These are phyloP conservation scores for Margaritifera margaritifera DNA, from an alignment of 2,888 invertebrate genomes.

Conservation along the genomic window DNA sequence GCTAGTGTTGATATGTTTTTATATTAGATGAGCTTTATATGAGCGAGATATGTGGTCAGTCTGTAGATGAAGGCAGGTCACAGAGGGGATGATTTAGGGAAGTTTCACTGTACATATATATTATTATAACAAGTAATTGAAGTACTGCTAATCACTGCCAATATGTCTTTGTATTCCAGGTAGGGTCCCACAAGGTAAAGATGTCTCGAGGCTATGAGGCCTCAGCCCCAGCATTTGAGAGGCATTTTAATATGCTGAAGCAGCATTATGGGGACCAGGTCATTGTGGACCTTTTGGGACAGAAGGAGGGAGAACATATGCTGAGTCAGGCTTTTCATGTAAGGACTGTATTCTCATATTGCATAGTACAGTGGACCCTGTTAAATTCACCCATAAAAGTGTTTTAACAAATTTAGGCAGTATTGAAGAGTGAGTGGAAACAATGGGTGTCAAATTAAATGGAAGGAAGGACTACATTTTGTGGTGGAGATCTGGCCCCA, in stretches of 20 bases:
- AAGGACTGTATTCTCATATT: constrained; percentile 14
- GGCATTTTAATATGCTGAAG: constrained; percentile 89
- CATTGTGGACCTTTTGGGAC: constrained; percentile 91
- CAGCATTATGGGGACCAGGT: constrained; percentile 92
- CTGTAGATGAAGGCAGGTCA: too few relatives aligned
- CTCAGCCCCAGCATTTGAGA: constrained; percentile 92
- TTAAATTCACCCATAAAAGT: background rate
- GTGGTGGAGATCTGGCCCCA: too few relatives aligned
- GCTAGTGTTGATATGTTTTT: too few relatives aligned
- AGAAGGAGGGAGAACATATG: constrained; percentile 97
- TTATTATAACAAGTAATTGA: too few relatives aligned
- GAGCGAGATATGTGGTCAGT: too few relatives aligned
- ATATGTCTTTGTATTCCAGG: constrained; percentile 74
- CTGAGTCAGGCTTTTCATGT: constrained; percentile 81
- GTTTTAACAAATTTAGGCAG: background rate
- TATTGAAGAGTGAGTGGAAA: background rate
- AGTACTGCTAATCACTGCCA: background rate
- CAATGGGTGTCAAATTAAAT: background rate
- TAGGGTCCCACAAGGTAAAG: constrained; percentile 98
- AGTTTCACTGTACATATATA: background rate
- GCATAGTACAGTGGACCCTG: background rate
- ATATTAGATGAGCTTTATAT: too few relatives aligned
- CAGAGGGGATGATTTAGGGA: too few relatives aligned
- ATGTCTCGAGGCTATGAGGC: constrained; percentile 96
- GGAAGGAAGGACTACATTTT: too few relatives aligned